A percentile compares a stretch with the other conserved stretches of the same genome.
Evolutionary conservation across 2,888 invertebrate genomes (phyloP).

Genomic region (Eueremaeus valkanovi): DNA sequence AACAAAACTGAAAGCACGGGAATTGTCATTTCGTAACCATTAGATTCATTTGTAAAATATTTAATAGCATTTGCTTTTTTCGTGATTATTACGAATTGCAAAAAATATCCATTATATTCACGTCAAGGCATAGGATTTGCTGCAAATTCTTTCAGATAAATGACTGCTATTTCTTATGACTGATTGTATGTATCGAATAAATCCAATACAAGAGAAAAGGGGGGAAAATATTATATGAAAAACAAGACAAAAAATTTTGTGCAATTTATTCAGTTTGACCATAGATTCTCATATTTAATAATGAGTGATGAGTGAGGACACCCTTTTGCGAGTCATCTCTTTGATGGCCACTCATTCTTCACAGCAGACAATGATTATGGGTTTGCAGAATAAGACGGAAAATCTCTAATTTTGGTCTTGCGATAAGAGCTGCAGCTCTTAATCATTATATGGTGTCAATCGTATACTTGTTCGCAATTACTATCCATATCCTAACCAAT

Average conservation of each 20-base stretch:
- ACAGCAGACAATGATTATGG: not conserved
- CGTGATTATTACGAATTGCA: not conserved
- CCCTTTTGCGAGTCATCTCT: constrained; percentile 4
- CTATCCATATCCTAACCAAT: not conserved
- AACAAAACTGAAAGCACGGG: too few species aligned
- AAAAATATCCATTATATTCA: not conserved
- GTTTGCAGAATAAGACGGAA: not conserved
- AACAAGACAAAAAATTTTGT: not conserved
- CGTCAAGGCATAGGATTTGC: not conserved
- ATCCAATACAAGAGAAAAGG: not conserved
- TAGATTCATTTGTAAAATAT: not conserved
- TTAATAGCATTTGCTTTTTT: not conserved
- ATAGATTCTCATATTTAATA: not conserved
- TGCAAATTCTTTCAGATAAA: not conserved
- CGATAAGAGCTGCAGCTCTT: not conserved
- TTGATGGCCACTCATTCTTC: not conserved
- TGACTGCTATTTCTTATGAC: not conserved
- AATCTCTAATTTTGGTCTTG: not conserved
- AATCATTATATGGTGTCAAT: constrained; percentile 6
- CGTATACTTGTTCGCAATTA: not conserved
- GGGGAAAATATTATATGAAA: not conserved
- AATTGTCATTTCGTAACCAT: not conserved
- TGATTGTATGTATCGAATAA: not conserved
- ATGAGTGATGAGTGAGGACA: not conserved
- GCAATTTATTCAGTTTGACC: not conserved